Evolutionary conservation across 1,140 invertebrate species (phyloP).

Genomic region (Andricus grossulariae): DNA sequence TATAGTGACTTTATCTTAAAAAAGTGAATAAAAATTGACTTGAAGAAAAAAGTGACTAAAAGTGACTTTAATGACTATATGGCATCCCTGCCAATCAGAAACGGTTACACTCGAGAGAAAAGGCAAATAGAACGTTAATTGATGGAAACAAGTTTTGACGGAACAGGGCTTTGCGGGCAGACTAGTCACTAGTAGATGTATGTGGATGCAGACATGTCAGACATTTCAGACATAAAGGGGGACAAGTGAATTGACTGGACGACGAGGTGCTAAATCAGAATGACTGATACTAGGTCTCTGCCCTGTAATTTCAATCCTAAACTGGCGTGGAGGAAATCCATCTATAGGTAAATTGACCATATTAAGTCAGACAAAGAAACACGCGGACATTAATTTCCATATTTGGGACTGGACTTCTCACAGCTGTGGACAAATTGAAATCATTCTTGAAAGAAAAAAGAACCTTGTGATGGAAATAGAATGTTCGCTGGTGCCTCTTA

Average conservation of each 20-base stretch:
- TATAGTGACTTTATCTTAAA: no score
- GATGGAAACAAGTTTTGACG: conserved; percentile 4
- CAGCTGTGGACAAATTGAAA: neutral
- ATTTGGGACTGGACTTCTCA: neutral
- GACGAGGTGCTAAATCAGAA: conserved; percentile 2
- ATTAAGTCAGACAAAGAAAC: neutral
- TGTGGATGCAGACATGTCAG: no score
- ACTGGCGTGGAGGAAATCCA: neutral
- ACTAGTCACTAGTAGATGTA: neutral
- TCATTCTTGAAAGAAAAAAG: neutral
- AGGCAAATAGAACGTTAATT: conserved; percentile 13
- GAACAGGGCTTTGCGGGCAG: conserved; percentile 9
- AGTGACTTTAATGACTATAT: no score
- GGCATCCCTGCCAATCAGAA: neutral
- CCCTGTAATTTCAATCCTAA: neutral
- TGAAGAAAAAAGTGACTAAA: no score
- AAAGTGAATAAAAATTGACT: no score
- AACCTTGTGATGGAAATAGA: neutral
- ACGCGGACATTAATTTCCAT: neutral
- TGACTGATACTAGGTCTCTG: conserved; percentile 9
- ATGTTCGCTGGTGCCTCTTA: no score
- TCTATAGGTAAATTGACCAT: neutral
- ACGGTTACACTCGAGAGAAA: neutral
- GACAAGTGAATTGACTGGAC: conserved; percentile 6
- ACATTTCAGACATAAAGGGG: neutral